These are phyloP conservation scores for Xestia c-nigrum DNA, from an alignment of 2,888 invertebrate species.

Conservation along the genomic window DNA sequence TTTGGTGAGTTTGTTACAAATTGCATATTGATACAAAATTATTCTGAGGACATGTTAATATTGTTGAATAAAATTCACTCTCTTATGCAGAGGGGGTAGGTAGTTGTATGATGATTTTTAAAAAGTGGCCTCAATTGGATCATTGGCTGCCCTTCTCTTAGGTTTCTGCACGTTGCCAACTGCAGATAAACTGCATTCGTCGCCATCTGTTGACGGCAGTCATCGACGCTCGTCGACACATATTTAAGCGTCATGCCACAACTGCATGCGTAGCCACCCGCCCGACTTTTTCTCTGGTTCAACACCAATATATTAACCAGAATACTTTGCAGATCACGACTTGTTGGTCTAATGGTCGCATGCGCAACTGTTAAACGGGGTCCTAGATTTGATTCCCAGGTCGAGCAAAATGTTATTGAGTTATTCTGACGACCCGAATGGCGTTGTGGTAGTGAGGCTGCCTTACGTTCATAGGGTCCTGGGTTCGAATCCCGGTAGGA, in stretches of 20 bases:
- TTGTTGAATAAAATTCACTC: background rate
- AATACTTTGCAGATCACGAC: background rate
- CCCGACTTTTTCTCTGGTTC: background rate
- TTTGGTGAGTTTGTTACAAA: conserved; percentile 11
- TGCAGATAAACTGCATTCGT: too few relatives aligned
- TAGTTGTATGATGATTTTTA: background rate
- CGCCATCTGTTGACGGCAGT: too few relatives aligned
- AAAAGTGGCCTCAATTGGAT: too few relatives aligned
- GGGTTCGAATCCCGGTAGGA: too few relatives aligned
- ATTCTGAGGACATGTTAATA: background rate
- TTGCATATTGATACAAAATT: conserved; percentile 44
- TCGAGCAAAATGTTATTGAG: too few relatives aligned
- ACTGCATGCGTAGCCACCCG: too few relatives aligned
- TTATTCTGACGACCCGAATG: too few relatives aligned
- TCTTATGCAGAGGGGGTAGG: background rate
- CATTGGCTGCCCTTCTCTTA: background rate
- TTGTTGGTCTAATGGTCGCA: background rate
- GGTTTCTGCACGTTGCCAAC: background rate
- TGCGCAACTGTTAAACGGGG: background rate
- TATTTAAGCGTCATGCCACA: too few relatives aligned
- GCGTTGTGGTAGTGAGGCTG: too few relatives aligned
- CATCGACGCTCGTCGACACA: too few relatives aligned
- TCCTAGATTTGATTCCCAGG: too few relatives aligned
- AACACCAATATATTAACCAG: background rate
- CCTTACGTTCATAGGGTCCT: too few relatives aligned